phyloP scores from a whole-genome alignment of 2,113 vertebrate species.

The Ptilorrhoa leucosticta region DNA sequence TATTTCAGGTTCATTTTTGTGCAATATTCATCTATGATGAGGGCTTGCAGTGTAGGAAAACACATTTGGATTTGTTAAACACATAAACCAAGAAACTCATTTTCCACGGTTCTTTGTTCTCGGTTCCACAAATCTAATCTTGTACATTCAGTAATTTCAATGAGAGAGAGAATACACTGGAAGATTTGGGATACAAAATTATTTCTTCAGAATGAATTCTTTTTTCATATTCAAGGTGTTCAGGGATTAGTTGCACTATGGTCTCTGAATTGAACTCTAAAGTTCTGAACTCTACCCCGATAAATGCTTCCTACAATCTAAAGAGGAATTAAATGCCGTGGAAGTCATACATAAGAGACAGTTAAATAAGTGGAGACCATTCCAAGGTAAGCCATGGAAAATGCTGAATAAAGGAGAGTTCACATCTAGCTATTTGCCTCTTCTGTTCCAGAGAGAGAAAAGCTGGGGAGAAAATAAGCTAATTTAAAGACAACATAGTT shows the following conservation, averaged over 20 bases:
- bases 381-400: not conserved
- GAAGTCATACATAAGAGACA: not conserved
- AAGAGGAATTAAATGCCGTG: not conserved
- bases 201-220: not conserved
- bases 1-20: not conserved
- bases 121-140: not conserved
- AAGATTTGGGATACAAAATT: not conserved
- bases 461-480: not conserved
- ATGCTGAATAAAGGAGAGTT: not conserved
- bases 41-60: not conserved
- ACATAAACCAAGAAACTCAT: not conserved
- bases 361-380: not conserved
- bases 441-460: not conserved
- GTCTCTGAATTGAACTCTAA: not conserved
- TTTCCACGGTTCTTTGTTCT: not conserved
- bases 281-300: not conserved
- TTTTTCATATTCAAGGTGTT: not conserved
- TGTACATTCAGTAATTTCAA: not conserved
- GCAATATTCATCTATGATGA: not conserved
- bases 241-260: not conserved
- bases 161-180: not conserved
- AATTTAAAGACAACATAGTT: not conserved
- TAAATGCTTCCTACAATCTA: not conserved
- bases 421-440: not conserved
- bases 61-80: not conserved